Percentiles rank a stretch among this genome's conserved stretches.
Conservation (phyloP, 2,888 invertebrate species). For the Drosophila pseudotalamancana region DNA sequence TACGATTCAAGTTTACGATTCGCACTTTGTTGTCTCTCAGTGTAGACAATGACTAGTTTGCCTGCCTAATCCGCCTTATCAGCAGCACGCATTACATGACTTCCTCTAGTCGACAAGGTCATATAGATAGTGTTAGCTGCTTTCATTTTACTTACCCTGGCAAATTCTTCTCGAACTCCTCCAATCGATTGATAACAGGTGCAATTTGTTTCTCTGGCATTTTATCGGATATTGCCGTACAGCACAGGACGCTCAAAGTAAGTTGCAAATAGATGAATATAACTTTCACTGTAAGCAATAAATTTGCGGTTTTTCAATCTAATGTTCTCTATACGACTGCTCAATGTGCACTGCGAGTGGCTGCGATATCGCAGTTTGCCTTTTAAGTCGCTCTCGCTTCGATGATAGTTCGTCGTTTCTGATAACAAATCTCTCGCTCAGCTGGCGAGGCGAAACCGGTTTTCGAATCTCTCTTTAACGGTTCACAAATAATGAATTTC, state of each 20-base stretch:
- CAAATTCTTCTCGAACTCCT: conserved; percentile 79
- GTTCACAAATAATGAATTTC: background rate
- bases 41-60: background rate
- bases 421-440: conserved; percentile 36
- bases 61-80: conserved; percentile 33
- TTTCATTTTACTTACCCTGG: conserved; percentile 76
- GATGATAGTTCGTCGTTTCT: conserved; percentile 34
- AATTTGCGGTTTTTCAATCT: background rate
- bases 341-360: conserved; percentile 32
- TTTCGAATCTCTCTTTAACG: background rate
- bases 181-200: conserved; percentile 73
- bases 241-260: conserved; percentile 7
- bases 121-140: conserved; percentile 18
- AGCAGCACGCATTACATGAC: conserved; percentile 53
- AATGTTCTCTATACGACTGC: conserved; percentile 10
- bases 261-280: conserved; percentile 6
- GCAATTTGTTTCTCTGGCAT: conserved; percentile 79
- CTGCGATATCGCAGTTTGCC: conserved; percentile 11
- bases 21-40: background rate
- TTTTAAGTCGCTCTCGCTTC: conserved; percentile 34
- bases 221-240: conserved; percentile 15
- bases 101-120: conserved; percentile 76
- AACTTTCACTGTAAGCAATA: conserved; percentile 15
- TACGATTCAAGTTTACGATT: background rate
- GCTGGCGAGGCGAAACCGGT: background rate